These are phyloP conservation scores for Drosophila bunnanda DNA, from an alignment of 2,888 invertebrate genomes.

Conservation along the genomic window DNA sequence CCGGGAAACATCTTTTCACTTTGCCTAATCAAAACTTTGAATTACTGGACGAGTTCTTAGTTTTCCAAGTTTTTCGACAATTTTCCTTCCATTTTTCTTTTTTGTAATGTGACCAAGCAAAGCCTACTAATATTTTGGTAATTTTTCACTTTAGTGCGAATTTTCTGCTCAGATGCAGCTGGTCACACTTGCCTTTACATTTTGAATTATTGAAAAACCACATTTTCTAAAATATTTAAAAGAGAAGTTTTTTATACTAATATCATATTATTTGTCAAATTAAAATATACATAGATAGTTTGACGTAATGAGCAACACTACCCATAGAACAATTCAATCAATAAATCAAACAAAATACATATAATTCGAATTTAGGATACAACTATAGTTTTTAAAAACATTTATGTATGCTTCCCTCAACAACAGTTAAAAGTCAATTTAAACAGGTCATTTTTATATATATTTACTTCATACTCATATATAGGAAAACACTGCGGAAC, in stretches of 20 bases:
- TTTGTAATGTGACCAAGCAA: not conserved
- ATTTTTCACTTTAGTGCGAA: not conserved
- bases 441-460: constrained; percentile 30
- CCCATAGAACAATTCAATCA: not conserved
- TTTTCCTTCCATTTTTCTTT: constrained; percentile 32
- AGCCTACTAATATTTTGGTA: not conserved
- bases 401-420: too few relatives aligned
- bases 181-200: not conserved
- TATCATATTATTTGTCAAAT: not conserved
- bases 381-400: too few relatives aligned
- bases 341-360: too few relatives aligned
- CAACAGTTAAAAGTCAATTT: not conserved
- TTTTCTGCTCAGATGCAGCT: not conserved
- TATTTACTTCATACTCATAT: constrained; percentile 32
- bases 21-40: not conserved
- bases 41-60: constrained; percentile 16
- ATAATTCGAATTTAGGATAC: too few relatives aligned
- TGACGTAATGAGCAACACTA: not conserved
- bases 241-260: too few relatives aligned
- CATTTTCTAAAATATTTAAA: not conserved
- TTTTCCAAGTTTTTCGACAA: constrained; percentile 16
- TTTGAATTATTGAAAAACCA: not conserved
- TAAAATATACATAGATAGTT: not conserved
- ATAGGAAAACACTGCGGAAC: constrained; percentile 43
- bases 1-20: constrained; percentile 77